Evolutionary conservation across 1,140 invertebrate species (phyloP).

Genomic region (Papilio polyxenes): DNA sequence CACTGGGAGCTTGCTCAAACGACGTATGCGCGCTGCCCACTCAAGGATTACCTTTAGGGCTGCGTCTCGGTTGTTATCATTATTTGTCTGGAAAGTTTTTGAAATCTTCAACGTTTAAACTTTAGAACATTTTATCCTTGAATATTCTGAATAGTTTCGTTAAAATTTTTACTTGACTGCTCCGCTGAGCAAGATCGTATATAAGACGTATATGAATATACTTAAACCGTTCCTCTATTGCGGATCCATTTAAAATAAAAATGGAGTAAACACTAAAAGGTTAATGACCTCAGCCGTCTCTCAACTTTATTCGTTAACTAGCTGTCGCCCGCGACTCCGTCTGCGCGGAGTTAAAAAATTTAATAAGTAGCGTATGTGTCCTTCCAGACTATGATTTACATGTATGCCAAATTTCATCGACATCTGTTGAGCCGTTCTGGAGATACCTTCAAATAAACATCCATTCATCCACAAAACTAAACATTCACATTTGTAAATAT

Average conservation of each 20-base stretch:
- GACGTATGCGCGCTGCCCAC: slow-evolving; percentile 69
- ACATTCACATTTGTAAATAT: too few species aligned
- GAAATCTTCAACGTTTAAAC: slow-evolving; percentile 13
- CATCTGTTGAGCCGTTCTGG: too few species aligned
- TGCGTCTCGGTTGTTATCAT: slow-evolving; percentile 40
- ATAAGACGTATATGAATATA: not conserved
- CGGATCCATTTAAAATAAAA: not conserved
- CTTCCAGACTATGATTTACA: too few species aligned
- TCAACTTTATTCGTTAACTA: not conserved
- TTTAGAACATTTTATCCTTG: not conserved
- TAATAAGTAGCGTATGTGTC: too few species aligned
- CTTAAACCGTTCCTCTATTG: not conserved
- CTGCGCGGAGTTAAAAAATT: too few species aligned
- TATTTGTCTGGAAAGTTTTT: slow-evolving; percentile 42
- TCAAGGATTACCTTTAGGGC: slow-evolving; percentile 66
- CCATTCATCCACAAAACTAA: too few species aligned
- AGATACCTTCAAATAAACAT: too few species aligned
- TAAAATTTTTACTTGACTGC: not conserved
- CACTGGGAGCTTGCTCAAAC: slow-evolving; percentile 66
- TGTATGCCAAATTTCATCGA: too few species aligned
- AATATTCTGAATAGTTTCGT: not conserved
- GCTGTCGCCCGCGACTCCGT: too few species aligned
- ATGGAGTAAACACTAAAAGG: not conserved
- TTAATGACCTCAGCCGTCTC: not conserved
- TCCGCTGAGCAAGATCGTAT: not conserved